Percentiles rank a stretch among this genome's conserved stretches.
Evolutionary conservation across 2,113 vertebrate genomes (phyloP).

Genomic region (Labeo catla): DNA sequence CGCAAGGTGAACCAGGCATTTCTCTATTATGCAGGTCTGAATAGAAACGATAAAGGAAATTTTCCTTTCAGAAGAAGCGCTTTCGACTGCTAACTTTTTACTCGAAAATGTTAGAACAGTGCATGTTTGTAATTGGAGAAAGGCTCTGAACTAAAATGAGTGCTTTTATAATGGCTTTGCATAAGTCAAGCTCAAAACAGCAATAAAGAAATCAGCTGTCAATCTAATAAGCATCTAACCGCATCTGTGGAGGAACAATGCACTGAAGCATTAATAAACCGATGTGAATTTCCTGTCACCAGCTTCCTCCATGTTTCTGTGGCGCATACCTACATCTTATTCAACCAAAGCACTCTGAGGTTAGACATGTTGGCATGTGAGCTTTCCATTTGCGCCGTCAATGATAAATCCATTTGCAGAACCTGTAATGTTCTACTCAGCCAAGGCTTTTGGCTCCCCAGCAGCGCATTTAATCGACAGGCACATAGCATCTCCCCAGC

Average conservation of each 20-base stretch:
- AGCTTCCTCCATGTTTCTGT: not conserved
- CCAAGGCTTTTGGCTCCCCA: constrained; percentile 21
- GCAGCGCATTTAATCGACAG: constrained; percentile 57
- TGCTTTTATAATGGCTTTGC: constrained; percentile 2
- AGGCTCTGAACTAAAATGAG: not conserved
- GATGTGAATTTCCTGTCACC: constrained; percentile 14
- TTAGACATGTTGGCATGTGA: constrained; percentile 24
- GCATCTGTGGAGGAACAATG: constrained; percentile 20
- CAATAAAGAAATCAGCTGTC: constrained; percentile 40
- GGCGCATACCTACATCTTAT: not conserved
- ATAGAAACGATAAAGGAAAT: not conserved
- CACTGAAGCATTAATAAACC: constrained; percentile 26
- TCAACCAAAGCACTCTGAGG: constrained; percentile 18
- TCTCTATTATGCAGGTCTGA: not conserved
- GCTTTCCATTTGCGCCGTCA: constrained; percentile 28
- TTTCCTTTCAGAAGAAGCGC: not conserved
- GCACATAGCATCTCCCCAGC: constrained; percentile 52
- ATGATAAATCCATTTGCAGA: constrained; percentile 48
- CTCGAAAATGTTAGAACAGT: not conserved
- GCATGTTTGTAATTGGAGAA: constrained; percentile 9
- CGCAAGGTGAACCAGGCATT: not conserved
- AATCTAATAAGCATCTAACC: constrained; percentile 27
- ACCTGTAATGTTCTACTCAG: constrained; percentile 47
- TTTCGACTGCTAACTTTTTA: constrained; percentile 7
- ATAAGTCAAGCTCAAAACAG: constrained; percentile 9